Percentiles rank a stretch among this genome's conserved stretches.
Evolutionary conservation across 2,888 invertebrate species (phyloP).

Genomic region (Eristalis tenax): DNA sequence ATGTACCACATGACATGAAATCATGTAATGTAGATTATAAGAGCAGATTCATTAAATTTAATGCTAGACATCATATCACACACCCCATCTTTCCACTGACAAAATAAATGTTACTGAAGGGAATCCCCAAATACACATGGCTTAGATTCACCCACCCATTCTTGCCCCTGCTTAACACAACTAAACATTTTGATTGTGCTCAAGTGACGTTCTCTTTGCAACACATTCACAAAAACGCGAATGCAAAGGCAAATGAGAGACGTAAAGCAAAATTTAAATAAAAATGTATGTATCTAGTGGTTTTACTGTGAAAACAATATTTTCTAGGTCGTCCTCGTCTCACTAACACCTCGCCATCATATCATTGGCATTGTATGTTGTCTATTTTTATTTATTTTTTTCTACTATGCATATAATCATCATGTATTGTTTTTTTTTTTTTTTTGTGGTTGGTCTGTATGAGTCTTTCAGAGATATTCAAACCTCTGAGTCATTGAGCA

Average conservation of each 20-base stretch:
- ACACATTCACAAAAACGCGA: slow-evolving; percentile 17
- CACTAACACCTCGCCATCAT: slow-evolving; percentile 9
- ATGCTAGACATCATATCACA: background rate
- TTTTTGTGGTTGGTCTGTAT: background rate
- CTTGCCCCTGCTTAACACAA: background rate
- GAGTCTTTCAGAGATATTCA: background rate
- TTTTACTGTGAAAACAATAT: slow-evolving; percentile 38
- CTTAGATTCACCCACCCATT: background rate
- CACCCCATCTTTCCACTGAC: background rate
- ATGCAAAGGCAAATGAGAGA: slow-evolving; percentile 19
- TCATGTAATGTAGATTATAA: too few relatives aligned
- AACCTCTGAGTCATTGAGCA: slow-evolving; percentile 25
- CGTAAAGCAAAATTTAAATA: slow-evolving; percentile 27
- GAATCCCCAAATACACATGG: background rate
- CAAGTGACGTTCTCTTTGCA: slow-evolving; percentile 2
- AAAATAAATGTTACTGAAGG: background rate
- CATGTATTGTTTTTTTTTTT: slow-evolving; percentile 1
- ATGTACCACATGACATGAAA: too few relatives aligned
- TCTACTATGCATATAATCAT: background rate
- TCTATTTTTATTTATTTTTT: slow-evolving; percentile 3
- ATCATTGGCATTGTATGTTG: slow-evolving; percentile 15
- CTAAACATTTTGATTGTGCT: background rate
- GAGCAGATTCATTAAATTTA: too few relatives aligned
- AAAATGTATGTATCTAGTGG: slow-evolving; percentile 46
- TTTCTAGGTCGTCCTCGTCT: slow-evolving; percentile 60